A percentile compares a stretch with the other conserved stretches of the same genome.
Evolutionary conservation across 2,113 vertebrate genomes (phyloP).

Genomic region (Rhinichthys klamathensis): DNA sequence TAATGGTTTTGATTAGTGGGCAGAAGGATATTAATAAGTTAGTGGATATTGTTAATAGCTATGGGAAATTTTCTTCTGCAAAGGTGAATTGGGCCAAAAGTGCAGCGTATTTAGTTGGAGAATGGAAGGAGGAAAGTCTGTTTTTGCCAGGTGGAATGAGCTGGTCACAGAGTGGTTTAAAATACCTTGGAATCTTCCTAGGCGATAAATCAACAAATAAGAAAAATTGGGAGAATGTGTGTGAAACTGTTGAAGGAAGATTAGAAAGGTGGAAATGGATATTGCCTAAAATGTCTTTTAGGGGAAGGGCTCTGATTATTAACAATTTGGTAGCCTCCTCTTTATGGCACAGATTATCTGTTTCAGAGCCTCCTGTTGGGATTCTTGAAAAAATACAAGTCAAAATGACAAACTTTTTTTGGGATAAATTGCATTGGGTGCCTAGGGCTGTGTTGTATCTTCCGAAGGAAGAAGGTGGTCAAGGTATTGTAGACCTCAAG

Average conservation of each 20-base stretch:
- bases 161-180: slow-evolving; percentile 8
- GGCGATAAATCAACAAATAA: background rate
- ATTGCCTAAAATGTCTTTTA: background rate
- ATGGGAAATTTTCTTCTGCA: background rate
- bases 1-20: background rate
- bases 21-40: background rate
- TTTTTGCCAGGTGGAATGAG: background rate
- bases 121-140: background rate
- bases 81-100: slow-evolving; percentile 28
- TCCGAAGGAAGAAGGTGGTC: too few relatives aligned
- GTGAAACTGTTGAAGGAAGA: background rate
- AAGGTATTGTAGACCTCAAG: too few relatives aligned
- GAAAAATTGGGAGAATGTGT: background rate
- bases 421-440: background rate
- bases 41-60: background rate
- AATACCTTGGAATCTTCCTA: slow-evolving; percentile 35
- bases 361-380: background rate
- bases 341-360: background rate
- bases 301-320: background rate
- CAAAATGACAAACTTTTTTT: too few relatives aligned
- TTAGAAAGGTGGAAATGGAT: slow-evolving; percentile 2
- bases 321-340: background rate
- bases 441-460: background rate
- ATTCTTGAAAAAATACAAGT: background rate
- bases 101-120: background rate